Evolutionary conservation across 2,797 vertebrate species (phyloP).

Genomic region (Chelmon rostratus): DNA sequence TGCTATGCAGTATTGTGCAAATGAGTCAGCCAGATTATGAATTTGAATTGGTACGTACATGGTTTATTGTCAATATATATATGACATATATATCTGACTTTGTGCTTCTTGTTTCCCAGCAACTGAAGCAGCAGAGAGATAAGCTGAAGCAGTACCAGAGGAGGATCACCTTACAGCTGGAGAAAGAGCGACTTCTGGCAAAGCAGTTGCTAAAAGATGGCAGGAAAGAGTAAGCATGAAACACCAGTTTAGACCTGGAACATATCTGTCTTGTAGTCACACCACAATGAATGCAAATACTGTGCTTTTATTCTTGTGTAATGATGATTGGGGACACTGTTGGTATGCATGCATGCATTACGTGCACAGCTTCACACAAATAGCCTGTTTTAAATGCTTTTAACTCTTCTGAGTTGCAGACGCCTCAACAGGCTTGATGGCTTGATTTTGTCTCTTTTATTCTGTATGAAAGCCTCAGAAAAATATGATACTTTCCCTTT

Average conservation of each 20-base stretch:
- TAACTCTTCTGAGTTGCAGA: neutral
- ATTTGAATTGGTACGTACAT: neutral
- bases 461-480: neutral
- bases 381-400: neutral
- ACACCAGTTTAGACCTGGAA: neutral
- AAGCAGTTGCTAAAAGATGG: slow-evolving; percentile 90
- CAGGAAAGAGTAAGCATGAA: slow-evolving; percentile 89
- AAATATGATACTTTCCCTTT: neutral
- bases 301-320: neutral
- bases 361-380: neutral
- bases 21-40: neutral
- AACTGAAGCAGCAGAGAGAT: slow-evolving; percentile 96
- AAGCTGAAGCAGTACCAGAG: slow-evolving; percentile 93
- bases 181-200: slow-evolving; percentile 89
- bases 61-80: neutral
- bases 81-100: neutral
- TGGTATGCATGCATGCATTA: neutral
- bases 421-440: fast-evolving
- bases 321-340: neutral
- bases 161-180: slow-evolving; percentile 87
- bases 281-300: neutral
- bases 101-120: slow-evolving; percentile 76
- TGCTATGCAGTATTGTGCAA: neutral
- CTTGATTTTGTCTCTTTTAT: neutral
- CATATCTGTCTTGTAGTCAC: neutral